These are phyloP conservation scores for Epizoanthus stellaris DNA, from an alignment of 92 coral and sea anemone species.

Conservation along the genomic window DNA sequence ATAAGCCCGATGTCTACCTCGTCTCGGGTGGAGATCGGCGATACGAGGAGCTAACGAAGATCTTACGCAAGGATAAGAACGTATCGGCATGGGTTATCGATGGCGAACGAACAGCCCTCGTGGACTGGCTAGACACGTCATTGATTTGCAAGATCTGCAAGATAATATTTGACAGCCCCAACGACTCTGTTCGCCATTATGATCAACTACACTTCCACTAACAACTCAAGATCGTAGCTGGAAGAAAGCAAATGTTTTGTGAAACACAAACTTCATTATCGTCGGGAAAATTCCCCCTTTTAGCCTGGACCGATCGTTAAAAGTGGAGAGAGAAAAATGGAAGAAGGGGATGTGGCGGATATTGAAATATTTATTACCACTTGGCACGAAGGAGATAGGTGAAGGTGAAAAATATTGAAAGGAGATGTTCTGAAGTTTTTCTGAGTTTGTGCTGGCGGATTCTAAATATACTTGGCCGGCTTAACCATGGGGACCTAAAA, in stretches of 20 bases:
- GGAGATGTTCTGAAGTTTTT: too few relatives aligned
- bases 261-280: background rate
- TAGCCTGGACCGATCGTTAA: too few relatives aligned
- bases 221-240: background rate
- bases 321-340: too few relatives aligned
- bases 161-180: slow-evolving; percentile 63
- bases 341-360: too few relatives aligned
- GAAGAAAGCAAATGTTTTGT: background rate
- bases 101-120: slow-evolving; percentile 63
- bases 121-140: slow-evolving; percentile 78
- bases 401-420: too few relatives aligned
- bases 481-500: too few relatives aligned
- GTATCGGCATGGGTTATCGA: slow-evolving; percentile 89
- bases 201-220: slow-evolving; percentile 61
- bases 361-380: too few relatives aligned
- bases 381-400: too few relatives aligned
- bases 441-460: too few relatives aligned
- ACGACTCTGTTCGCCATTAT: slow-evolving; percentile 70
- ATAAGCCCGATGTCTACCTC: slow-evolving; percentile 83
- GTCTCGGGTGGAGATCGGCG: slow-evolving; percentile 88
- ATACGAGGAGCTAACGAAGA: slow-evolving; percentile 90
- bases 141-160: slow-evolving; percentile 72
- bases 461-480: too few relatives aligned
- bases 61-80: slow-evolving; percentile 75
- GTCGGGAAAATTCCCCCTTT: too few relatives aligned